Percentiles rank a stretch among this genome's conserved stretches.
Conservation (phyloP, 2,797 vertebrate species). For the Microchirus variegatus region DNA sequence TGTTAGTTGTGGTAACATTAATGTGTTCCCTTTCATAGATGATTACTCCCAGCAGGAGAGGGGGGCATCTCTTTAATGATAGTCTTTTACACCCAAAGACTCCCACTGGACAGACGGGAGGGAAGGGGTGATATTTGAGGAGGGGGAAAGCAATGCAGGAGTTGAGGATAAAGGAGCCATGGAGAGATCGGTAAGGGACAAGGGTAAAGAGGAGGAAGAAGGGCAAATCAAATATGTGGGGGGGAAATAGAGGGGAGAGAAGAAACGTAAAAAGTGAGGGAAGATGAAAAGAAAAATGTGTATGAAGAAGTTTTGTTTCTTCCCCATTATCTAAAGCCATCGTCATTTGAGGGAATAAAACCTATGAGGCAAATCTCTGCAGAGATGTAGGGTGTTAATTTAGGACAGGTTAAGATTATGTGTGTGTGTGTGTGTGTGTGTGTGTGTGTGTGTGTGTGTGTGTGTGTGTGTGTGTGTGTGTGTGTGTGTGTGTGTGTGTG, state of each 20-base stretch:
- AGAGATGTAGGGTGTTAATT: not conserved
- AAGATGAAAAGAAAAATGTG: not conserved
- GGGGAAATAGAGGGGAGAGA: not conserved
- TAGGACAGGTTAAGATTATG: constrained; percentile 1
- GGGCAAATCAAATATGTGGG: constrained; percentile 11
- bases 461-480: constrained; percentile 15
- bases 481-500: constrained; percentile 32
- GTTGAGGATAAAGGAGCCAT: constrained; percentile 32
- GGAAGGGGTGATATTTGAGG: constrained; percentile 13
- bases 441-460: constrained; percentile 34
- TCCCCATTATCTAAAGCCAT: too few species aligned
- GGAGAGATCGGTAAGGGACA: constrained; percentile 12
- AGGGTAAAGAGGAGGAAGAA: constrained; percentile 10
- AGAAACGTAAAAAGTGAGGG: constrained; percentile 12
- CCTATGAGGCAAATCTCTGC: not conserved
- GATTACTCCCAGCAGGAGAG: constrained; percentile 81
- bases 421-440: constrained; percentile 14
- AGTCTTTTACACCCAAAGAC: constrained; percentile 70
- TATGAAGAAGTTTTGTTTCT: too few species aligned
- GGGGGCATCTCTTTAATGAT: constrained; percentile 76
- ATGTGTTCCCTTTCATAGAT: constrained; percentile 80
- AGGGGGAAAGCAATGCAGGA: constrained; percentile 35
- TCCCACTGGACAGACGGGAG: constrained; percentile 34
- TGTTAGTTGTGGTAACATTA: constrained; percentile 69
- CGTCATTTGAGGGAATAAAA: not conserved